Conservation (phyloP, 2,113 vertebrate species). For the Neogale vison region DNA sequence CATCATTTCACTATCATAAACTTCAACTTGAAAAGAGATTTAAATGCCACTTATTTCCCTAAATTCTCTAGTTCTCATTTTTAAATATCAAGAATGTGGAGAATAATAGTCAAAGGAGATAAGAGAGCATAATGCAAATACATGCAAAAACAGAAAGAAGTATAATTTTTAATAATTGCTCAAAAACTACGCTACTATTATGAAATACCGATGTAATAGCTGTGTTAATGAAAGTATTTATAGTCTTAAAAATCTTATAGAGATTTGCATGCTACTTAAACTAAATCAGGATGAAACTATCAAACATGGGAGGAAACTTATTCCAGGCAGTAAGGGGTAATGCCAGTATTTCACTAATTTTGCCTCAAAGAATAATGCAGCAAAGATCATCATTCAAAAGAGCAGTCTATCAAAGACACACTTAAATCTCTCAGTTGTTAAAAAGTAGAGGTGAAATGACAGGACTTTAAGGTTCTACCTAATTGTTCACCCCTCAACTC, state of each 20-base stretch:
- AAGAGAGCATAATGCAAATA: neutral
- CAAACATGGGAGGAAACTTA: neutral
- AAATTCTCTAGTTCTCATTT: neutral
- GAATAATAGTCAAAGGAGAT: neutral
- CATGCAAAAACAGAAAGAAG: neutral
- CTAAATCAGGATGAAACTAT: neutral
- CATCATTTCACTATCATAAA: neutral
- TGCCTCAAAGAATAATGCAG: neutral
- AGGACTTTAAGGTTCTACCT: neutral
- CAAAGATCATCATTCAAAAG: neutral
- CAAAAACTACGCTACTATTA: neutral
- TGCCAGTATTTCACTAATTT: neutral
- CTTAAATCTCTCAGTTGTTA: neutral
- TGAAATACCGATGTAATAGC: neutral
- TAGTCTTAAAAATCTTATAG: neutral
- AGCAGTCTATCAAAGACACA: neutral
- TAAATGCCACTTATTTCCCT: neutral
- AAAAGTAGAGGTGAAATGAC: neutral
- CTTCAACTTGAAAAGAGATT: neutral
- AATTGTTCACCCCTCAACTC: neutral
- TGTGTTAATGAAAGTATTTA: neutral
- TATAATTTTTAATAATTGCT: neutral
- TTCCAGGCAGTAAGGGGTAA: neutral
- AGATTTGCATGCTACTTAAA: neutral
- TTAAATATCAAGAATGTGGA: neutral